Percentiles rank a stretch among this genome's conserved stretches.
phyloP scores from a whole-genome alignment of 2,797 vertebrate species.

The Pipistrellus nathusii region DNA sequence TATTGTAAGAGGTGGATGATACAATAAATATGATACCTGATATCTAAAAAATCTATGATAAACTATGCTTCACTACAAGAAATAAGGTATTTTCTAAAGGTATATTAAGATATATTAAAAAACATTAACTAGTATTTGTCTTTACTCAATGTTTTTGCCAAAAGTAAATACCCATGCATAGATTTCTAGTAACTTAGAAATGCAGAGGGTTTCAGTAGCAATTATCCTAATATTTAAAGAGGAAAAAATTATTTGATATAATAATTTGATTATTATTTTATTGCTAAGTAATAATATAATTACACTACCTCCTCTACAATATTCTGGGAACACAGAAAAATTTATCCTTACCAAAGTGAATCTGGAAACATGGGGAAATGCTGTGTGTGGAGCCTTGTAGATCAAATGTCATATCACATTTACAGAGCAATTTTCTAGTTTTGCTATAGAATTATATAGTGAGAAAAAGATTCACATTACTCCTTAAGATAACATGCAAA shows the following conservation, averaged over 20 bases:
- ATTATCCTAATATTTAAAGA: constrained; percentile 54
- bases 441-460: constrained; percentile 64
- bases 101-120: constrained; percentile 7
- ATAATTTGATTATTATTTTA: constrained; percentile 72
- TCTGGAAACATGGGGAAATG: constrained; percentile 68
- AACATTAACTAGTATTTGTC: neutral
- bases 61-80: neutral
- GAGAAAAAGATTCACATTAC: constrained; percentile 78
- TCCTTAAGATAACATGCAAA: constrained; percentile 81
- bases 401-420: constrained; percentile 64
- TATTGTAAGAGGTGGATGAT: neutral
- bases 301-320: constrained; percentile 51
- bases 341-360: constrained; percentile 78
- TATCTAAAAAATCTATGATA: neutral
- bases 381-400: constrained; percentile 63
- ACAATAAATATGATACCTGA: neutral
- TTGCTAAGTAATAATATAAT: constrained; percentile 76
- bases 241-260: constrained; percentile 67
- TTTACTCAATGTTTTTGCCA: constrained; percentile 33
- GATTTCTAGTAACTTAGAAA: constrained; percentile 73
- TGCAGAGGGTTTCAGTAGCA: neutral
- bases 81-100: neutral
- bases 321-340: constrained; percentile 74
- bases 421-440: constrained; percentile 76
- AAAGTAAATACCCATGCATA: neutral